Conservation (phyloP, 2,888 invertebrate species). For the Caenorhabditis sp. region DNA sequence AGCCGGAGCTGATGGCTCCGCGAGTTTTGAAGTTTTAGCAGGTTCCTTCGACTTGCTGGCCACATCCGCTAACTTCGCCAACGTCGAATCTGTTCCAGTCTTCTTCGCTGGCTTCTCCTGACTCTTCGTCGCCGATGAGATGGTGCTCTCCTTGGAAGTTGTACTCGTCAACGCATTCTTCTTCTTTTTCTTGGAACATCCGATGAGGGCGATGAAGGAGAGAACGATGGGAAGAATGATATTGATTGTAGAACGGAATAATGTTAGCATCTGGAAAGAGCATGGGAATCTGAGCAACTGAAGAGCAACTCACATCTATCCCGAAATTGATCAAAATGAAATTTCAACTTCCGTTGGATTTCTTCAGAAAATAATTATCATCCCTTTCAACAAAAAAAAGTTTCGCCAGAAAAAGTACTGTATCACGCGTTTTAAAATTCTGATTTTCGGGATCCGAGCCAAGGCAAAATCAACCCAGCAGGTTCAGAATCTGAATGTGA, state of each 20-base stretch:
- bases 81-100: background rate
- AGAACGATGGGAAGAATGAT: constrained; percentile 11
- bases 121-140: background rate
- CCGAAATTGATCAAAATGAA: constrained; percentile 37
- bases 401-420: background rate
- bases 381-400: background rate
- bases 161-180: background rate
- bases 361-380: background rate
- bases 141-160: background rate
- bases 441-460: too few species aligned
- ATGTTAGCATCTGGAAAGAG: constrained; percentile 31
- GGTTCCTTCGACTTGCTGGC: background rate
- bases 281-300: background rate
- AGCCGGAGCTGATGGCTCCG: background rate
- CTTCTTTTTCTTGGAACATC: constrained; percentile 39
- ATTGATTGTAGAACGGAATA: constrained; percentile 11
- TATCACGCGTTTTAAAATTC: background rate
- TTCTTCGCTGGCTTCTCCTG: constrained; percentile 9
- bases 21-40: background rate
- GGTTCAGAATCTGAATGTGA: too few species aligned
- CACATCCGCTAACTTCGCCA: background rate
- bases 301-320: constrained; percentile 5
- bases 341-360: background rate
- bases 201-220: background rate
- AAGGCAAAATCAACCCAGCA: too few species aligned